These are phyloP conservation scores for Drosophila bifasciata DNA, from an alignment of 1,140 invertebrate genomes.

Conservation along the genomic window DNA sequence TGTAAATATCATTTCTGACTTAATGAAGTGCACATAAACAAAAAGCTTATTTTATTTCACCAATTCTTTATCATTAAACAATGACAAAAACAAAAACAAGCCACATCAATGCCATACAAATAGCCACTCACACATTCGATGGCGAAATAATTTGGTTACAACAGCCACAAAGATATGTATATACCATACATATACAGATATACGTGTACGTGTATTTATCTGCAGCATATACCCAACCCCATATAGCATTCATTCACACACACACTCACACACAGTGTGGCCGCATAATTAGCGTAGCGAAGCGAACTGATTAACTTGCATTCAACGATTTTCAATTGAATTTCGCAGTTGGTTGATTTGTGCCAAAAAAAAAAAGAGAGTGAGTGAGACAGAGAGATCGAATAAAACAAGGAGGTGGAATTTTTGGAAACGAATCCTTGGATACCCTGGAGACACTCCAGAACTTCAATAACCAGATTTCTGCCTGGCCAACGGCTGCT, in stretches of 20 bases:
- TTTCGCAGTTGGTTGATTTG: slow-evolving; percentile 82
- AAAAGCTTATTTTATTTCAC: neutral
- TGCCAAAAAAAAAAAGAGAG: slow-evolving; percentile 52
- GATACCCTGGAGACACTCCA: too few relatives aligned
- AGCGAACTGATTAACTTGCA: slow-evolving; percentile 82
- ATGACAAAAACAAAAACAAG: neutral
- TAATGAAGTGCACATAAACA: slow-evolving; percentile 2
- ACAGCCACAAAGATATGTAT: slow-evolving; percentile 17
- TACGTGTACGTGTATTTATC: slow-evolving; percentile 1
- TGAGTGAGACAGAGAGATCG: neutral
- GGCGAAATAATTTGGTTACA: slow-evolving; percentile 52
- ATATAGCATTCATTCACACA: neutral
- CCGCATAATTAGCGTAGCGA: slow-evolving; percentile 80
- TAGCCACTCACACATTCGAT: slow-evolving; percentile 28
- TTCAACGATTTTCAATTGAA: slow-evolving; percentile 81
- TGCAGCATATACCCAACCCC: neutral
- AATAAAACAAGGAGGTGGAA: too few relatives aligned
- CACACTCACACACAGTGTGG: slow-evolving; percentile 29
- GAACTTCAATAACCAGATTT: too few relatives aligned
- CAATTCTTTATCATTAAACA: slow-evolving; percentile 29
- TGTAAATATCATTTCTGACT: slow-evolving; percentile 1
- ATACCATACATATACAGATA: slow-evolving; percentile 15
- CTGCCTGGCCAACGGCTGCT: too few relatives aligned
- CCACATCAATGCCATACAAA: slow-evolving; percentile 11
- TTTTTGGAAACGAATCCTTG: too few relatives aligned